These are phyloP conservation scores for Austrofundulus limnaeus DNA, from an alignment of 2,113 vertebrate species.

Conservation along the genomic window DNA sequence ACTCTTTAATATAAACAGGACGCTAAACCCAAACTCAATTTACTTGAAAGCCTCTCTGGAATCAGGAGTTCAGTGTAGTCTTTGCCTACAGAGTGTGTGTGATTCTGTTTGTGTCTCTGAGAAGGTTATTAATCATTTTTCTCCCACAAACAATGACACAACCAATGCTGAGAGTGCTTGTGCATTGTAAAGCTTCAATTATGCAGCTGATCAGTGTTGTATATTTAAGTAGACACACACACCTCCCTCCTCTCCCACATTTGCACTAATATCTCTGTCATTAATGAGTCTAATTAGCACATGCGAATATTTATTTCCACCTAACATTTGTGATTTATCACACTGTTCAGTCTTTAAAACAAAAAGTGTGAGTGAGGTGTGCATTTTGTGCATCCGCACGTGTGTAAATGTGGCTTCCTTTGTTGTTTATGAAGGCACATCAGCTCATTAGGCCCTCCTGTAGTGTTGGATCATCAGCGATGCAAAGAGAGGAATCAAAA, in stretches of 20 bases:
- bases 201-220: constrained; percentile 65
- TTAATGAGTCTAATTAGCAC: constrained; percentile 80
- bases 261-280: constrained; percentile 56
- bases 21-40: constrained; percentile 78
- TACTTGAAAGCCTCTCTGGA: constrained; percentile 76
- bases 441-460: constrained; percentile 69
- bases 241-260: constrained; percentile 35
- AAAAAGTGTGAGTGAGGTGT: constrained; percentile 50
- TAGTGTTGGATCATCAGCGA: constrained; percentile 66
- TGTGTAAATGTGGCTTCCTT: constrained; percentile 18
- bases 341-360: constrained; percentile 65
- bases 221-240: constrained; percentile 67
- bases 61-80: constrained; percentile 53
- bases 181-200: constrained; percentile 72
- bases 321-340: constrained; percentile 74
- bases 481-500: constrained; percentile 52
- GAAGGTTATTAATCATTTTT: constrained; percentile 69
- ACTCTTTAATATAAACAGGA: constrained; percentile 77
- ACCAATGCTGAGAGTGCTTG: constrained; percentile 22
- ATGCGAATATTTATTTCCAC: constrained; percentile 79
- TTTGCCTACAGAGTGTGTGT: constrained; percentile 18
- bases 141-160: constrained; percentile 44
- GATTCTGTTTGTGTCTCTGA: constrained; percentile 32
- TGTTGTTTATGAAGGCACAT: constrained; percentile 46
- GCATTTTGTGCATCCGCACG: constrained; percentile 5